Conservation (phyloP, 1,140 invertebrate genomes). For the Matsumurasca onukii region DNA sequence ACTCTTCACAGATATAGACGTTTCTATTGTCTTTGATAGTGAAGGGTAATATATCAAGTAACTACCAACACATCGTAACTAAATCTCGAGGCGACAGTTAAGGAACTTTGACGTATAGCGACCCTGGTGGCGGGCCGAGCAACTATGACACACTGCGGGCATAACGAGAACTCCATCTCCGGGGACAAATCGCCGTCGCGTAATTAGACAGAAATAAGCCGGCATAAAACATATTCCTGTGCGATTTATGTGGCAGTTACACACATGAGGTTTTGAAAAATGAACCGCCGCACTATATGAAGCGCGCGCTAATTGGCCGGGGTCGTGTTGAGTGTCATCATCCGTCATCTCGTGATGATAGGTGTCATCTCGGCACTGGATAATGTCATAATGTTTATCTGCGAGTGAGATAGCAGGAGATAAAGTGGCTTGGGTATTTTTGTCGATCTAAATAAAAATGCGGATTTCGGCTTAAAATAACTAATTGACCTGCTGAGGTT, state of each 20-base stretch:
- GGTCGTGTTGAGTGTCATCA: background rate
- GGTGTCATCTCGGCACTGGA: background rate
- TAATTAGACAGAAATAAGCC: conserved; percentile 15
- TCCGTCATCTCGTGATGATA: background rate
- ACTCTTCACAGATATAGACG: no score
- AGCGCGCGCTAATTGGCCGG: background rate
- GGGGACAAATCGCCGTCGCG: conserved; percentile 1
- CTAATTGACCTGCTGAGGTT: no score
- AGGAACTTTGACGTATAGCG: no score
- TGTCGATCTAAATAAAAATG: no score
- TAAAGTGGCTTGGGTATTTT: no score
- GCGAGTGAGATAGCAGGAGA: no score
- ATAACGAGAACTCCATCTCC: background rate
- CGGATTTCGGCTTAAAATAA: no score
- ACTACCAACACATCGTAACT: no score
- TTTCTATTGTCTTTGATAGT: no score
- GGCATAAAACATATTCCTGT: conserved; percentile 17
- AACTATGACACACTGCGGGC: conserved; percentile 9
- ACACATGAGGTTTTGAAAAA: conserved; percentile 20
- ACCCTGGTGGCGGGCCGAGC: background rate
- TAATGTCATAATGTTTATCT: background rate
- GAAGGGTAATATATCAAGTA: no score
- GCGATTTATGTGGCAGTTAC: conserved; percentile 16
- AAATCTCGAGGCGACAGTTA: no score
- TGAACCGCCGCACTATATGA: background rate